These are phyloP conservation scores for Pagrus major DNA, from an alignment of 2,113 vertebrate species.

Conservation along the genomic window DNA sequence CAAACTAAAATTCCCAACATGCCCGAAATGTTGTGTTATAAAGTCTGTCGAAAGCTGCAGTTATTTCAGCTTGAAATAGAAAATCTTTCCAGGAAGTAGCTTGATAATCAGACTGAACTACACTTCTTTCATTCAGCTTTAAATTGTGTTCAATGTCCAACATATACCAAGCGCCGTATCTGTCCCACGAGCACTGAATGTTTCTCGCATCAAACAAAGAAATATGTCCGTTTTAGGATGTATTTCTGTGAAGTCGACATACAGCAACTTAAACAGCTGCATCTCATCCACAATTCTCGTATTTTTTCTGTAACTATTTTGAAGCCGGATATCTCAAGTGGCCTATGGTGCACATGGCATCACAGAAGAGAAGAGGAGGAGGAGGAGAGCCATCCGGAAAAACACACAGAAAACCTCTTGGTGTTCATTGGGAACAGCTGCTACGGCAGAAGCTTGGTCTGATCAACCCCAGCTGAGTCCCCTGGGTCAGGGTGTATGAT, in stretches of 20 bases:
- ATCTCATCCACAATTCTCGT: background rate
- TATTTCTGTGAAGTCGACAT: background rate
- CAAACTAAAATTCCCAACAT: background rate
- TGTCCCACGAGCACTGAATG: background rate
- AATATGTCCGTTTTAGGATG: background rate
- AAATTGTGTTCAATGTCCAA: background rate
- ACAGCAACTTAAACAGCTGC: background rate
- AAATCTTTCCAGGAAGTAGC: background rate
- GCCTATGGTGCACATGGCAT: no score
- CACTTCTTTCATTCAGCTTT: background rate
- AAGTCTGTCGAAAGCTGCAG: background rate
- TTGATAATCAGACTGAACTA: background rate
- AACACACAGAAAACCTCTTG: no score
- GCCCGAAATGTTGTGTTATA: background rate
- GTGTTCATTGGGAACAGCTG: no score
- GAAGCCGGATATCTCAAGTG: background rate
- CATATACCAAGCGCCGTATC: background rate
- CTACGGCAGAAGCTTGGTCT: no score
- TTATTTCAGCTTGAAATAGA: background rate
- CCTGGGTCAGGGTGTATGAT: no score
- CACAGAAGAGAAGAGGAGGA: no score
- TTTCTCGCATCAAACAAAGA: background rate
- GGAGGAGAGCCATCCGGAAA: no score
- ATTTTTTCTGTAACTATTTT: background rate
- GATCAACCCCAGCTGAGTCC: no score